Evolutionary conservation across 2,113 vertebrate genomes (phyloP).

Genomic region (Nibea coibor): DNA sequence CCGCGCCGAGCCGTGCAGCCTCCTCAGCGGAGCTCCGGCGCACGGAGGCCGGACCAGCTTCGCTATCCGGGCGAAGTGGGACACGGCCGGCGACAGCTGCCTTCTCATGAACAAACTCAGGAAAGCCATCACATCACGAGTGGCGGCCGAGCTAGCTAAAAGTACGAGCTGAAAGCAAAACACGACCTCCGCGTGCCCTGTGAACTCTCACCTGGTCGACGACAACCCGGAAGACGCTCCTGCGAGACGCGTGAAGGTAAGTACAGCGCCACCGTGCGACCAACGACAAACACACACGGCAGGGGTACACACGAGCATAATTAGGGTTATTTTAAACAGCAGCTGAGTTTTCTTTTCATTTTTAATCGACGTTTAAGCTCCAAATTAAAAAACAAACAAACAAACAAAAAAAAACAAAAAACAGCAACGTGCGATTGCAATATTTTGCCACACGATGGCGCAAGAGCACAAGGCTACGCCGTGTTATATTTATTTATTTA

Average conservation of each 20-base stretch:
- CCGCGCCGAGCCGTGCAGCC: conserved; percentile 62
- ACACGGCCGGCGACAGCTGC: conserved; percentile 66
- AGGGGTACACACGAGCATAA: accelerated
- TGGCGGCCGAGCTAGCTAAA: not conserved
- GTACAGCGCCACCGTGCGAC: conserved; percentile 60
- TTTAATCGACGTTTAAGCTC: not conserved
- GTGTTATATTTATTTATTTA: not conserved
- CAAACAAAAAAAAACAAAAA: accelerated
- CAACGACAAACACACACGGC: accelerated
- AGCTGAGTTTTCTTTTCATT: not conserved
- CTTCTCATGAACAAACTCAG: conserved; percentile 67
- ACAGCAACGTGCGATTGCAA: not conserved
- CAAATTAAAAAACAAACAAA: accelerated
- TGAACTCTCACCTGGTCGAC: conserved; percentile 70
- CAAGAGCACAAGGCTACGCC: not conserved
- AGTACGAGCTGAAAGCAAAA: conserved; percentile 52
- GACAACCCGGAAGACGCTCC: conserved; percentile 42
- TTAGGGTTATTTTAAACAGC: accelerated
- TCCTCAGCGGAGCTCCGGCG: conserved; percentile 52
- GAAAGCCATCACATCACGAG: conserved; percentile 76
- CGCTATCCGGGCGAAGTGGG: conserved; percentile 38
- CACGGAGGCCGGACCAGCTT: conserved; percentile 27
- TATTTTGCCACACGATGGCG: conserved; percentile 15
- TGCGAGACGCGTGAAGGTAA: not conserved
- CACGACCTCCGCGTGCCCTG: conserved; percentile 67